Conservation (phyloP, 2,888 invertebrate genomes). For the Tribolium freemani region DNA sequence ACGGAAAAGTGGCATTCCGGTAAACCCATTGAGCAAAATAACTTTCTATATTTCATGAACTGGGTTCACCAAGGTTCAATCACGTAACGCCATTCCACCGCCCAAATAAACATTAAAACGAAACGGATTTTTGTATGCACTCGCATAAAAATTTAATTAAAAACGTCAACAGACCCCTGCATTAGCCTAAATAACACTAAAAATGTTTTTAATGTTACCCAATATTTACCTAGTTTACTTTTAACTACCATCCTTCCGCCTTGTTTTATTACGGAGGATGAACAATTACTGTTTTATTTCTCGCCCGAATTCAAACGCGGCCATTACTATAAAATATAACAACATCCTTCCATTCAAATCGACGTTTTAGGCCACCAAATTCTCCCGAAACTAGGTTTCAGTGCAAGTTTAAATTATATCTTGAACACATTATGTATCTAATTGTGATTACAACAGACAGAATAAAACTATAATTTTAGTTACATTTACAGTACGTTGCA, state of each 20-base stretch:
- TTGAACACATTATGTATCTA: background rate
- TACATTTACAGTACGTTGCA: background rate
- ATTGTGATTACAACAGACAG: background rate
- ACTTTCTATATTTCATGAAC: constrained; percentile 27
- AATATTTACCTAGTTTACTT: constrained; percentile 24
- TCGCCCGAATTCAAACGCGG: constrained; percentile 20
- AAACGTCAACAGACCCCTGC: constrained; percentile 1
- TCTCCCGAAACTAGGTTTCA: background rate
- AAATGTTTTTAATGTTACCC: constrained; percentile 14
- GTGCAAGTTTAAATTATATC: background rate
- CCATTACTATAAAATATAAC: constrained; percentile 28
- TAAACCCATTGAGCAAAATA: constrained; percentile 26
- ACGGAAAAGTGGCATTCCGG: constrained; percentile 16
- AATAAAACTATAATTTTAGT: background rate
- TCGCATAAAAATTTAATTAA: constrained; percentile 17
- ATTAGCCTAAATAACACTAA: constrained; percentile 7
- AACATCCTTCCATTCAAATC: constrained; percentile 12
- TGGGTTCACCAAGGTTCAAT: constrained; percentile 12
- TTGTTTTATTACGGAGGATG: constrained; percentile 26
- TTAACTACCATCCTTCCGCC: constrained; percentile 20
- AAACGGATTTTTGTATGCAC: background rate
- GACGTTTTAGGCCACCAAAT: constrained; percentile 17
- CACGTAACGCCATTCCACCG: background rate
- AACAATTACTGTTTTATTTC: constrained; percentile 33
- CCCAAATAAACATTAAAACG: background rate